Evolutionary conservation across 2,797 vertebrate genomes (phyloP).

Genomic region (Trachurus trachurus): DNA sequence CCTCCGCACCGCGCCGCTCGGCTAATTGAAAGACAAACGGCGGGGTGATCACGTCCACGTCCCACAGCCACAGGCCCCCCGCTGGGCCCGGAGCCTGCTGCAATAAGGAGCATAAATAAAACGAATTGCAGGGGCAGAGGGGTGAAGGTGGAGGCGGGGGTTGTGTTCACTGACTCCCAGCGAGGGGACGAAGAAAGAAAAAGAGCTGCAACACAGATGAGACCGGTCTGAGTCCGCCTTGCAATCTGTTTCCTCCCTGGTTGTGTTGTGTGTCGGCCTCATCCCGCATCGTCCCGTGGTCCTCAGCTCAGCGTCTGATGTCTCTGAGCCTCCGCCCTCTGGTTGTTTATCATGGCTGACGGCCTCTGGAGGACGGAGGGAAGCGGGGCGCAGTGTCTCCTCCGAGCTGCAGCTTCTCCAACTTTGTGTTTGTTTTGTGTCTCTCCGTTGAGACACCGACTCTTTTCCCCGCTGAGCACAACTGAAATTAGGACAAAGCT

Average conservation of each 20-base stretch:
- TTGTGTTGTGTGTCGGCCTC: conserved; percentile 24
- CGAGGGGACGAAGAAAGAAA: conserved; percentile 44
- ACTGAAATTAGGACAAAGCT: conserved; percentile 49
- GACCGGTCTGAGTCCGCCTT: conserved; percentile 60
- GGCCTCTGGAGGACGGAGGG: conserved; percentile 44
- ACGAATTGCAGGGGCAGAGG: conserved; percentile 49
- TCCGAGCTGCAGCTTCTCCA: conserved; percentile 26
- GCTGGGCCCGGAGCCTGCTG: conserved; percentile 61
- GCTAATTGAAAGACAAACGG: conserved; percentile 82
- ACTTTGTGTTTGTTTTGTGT: conserved; percentile 54
- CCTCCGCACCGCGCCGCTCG: conserved; percentile 66
- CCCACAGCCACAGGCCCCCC: conserved; percentile 34
- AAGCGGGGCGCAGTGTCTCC: conserved; percentile 29
- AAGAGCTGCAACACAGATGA: conserved; percentile 63
- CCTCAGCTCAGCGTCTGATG: conserved; percentile 46
- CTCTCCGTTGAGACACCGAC: conserved; percentile 21
- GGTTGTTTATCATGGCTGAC: conserved; percentile 68
- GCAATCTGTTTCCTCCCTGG: conserved; percentile 47
- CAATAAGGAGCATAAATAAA: conserved; percentile 81
- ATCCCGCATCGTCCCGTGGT: conserved; percentile 24
- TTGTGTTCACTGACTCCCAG: conserved; percentile 77
- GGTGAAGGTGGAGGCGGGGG: conserved; percentile 16
- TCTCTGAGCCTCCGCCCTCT: conserved; percentile 37
- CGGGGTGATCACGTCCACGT: conserved; percentile 66
- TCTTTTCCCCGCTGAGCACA: conserved; percentile 41